Evolutionary conservation across 2,113 vertebrate species (phyloP), one percentile per base, ranked within the genome.

Genomic region (Oreotrochilus melanogaster): DNA sequence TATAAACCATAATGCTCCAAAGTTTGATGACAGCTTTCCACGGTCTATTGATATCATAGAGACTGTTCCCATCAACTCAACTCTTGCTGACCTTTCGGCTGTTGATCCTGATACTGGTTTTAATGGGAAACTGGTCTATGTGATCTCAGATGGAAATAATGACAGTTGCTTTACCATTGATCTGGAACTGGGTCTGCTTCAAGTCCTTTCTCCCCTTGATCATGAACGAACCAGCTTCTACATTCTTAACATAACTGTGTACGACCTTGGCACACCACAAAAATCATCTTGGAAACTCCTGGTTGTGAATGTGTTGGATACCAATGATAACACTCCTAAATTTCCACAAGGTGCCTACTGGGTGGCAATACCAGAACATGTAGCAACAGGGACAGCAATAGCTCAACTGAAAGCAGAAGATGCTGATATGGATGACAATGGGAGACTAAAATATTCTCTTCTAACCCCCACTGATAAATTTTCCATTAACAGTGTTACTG

Each of bases 161-260:
- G 98, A 99, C 28, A 99, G 99, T 25, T 98, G 99, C 84, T 99
- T 99, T 97, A 96, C 96, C 61, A 98, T 99, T 74, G 98, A 99
- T 81, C 97, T 98, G 33, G 98, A 99, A 92, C 97, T 98, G 7
- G 99, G 99, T n/a, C 96, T 98, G 14, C 98, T 99, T 61, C 95
- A 86, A 15, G 80, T 99, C 23, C 97, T 98, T 72, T 98, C 98
- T 90, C 97, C 98, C 16, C 95, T 99, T 88, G 99, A 99, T 95
- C 98, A 99, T 72, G 99, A 99, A 95, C 94, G 33, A 72, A 99
- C 98, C 91, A 98, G 97, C 66, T 99, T 99, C 95, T 99, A 99
- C 81, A 98, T 99, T 89, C 97, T 99, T 86, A 99, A 99, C 81
- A 96, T 99, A 92, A 99, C 99, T 3, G 98, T 98, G n/a, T 99